Conservation (phyloP, 2,797 vertebrate species). For the Acanthiza pusilla region DNA sequence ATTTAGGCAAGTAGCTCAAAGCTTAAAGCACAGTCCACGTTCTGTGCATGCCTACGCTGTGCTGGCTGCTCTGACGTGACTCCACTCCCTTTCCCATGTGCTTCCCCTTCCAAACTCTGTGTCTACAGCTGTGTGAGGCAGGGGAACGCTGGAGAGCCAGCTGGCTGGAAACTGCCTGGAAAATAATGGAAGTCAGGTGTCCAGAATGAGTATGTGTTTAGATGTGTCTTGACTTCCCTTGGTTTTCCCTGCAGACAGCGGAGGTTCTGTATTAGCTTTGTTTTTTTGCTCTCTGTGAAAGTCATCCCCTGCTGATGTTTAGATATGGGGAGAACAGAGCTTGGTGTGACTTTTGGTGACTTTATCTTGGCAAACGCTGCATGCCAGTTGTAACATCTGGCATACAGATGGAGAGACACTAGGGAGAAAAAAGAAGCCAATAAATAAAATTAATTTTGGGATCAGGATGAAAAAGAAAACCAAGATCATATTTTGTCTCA, state of each 20-base stretch:
- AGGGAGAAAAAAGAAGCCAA: not conserved
- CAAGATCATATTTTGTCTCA: not conserved
- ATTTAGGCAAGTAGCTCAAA: not conserved
- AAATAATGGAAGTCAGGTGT: slow-evolving; percentile 40
- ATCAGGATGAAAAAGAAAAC: not conserved
- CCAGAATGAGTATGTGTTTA: not conserved
- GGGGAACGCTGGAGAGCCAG: not conserved
- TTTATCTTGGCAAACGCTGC: not conserved
- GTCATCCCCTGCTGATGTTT: not conserved
- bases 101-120: not conserved
- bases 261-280: not conserved
- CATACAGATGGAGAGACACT: not conserved
- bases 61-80: not conserved
- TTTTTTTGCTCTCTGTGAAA: slow-evolving; percentile 7
- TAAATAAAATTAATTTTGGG: not conserved
- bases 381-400: not conserved
- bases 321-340: not conserved
- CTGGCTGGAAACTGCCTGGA: not conserved
- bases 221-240: slow-evolving; percentile 1
- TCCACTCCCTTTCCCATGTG: not conserved
- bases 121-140: not conserved
- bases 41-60: not conserved
- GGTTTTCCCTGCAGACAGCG: not conserved
- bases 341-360: not conserved
- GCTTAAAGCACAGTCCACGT: not conserved